Evolutionary conservation across 2,888 invertebrate genomes (phyloP).

Genomic region (Agrenia bidenticulata): DNA sequence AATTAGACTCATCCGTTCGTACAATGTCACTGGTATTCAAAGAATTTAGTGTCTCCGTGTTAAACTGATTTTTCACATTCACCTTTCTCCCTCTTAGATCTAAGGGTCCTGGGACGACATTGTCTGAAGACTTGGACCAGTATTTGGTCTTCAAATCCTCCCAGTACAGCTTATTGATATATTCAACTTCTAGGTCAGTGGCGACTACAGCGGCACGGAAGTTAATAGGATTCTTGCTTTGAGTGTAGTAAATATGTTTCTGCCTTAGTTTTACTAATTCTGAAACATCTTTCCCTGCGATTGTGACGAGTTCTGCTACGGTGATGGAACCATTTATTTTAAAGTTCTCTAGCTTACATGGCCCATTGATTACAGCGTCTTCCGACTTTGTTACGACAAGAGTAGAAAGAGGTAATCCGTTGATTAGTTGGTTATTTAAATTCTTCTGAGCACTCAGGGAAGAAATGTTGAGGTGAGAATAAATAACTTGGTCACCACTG

Average conservation of each 20-base stretch:
- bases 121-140: slow-evolving; percentile 34
- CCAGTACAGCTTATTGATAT: slow-evolving; percentile 21
- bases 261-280: slow-evolving; percentile 25
- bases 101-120: slow-evolving; percentile 21
- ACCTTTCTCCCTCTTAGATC: slow-evolving; percentile 26
- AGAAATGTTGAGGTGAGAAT: slow-evolving; percentile 16
- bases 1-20: slow-evolving; percentile 7
- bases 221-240: background rate
- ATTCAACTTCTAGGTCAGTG: background rate
- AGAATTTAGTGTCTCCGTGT: slow-evolving; percentile 29
- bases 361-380: slow-evolving; percentile 32
- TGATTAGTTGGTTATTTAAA: slow-evolving; percentile 12
- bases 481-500: slow-evolving; percentile 18
- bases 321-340: slow-evolving; percentile 26
- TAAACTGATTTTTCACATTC: slow-evolving; percentile 19
- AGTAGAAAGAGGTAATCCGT: slow-evolving; percentile 21
- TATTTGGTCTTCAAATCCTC: slow-evolving; percentile 26
- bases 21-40: slow-evolving; percentile 28
- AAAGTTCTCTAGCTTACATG: slow-evolving; percentile 28
- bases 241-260: slow-evolving; percentile 35
- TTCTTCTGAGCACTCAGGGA: slow-evolving; percentile 15
- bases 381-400: slow-evolving; percentile 22
- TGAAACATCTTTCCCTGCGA: slow-evolving; percentile 35
- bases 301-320: slow-evolving; percentile 17
- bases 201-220: slow-evolving; percentile 14